Evolutionary conservation across 2,888 invertebrate species (phyloP).

Genomic region (Campoletis raptor): DNA sequence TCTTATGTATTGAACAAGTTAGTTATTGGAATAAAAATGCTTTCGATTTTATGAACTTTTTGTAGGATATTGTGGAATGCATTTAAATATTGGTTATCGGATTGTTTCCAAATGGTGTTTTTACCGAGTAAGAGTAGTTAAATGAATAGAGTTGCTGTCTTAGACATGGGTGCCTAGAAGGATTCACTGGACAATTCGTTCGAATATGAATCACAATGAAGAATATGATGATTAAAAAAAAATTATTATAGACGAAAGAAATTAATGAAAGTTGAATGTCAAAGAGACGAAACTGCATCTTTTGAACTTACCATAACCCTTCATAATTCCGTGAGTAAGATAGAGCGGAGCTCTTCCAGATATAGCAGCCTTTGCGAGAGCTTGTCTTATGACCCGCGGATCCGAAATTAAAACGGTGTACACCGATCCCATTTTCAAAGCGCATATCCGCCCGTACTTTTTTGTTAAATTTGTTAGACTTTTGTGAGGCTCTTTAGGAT

Average conservation of each 20-base stretch:
- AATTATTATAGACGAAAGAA: neutral
- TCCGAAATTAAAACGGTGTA: slow-evolving; percentile 93
- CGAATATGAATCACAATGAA: too few species aligned
- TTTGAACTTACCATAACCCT: slow-evolving; percentile 91
- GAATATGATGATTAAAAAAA: too few species aligned
- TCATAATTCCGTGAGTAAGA: slow-evolving; percentile 94
- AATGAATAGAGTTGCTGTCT: too few species aligned
- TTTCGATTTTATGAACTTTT: too few species aligned
- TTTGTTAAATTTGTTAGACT: slow-evolving; percentile 89
- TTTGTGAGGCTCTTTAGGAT: slow-evolving; percentile 89
- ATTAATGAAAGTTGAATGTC: neutral
- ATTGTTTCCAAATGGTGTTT: too few species aligned
- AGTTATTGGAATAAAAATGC: too few species aligned
- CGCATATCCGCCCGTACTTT: slow-evolving; percentile 91
- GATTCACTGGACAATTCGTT: too few species aligned
- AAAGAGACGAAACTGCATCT: slow-evolving; percentile 1
- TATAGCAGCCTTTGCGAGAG: slow-evolving; percentile 90
- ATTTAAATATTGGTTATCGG: too few species aligned
- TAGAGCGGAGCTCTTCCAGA: slow-evolving; percentile 93
- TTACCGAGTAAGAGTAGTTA: too few species aligned
- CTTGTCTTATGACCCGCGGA: slow-evolving; percentile 89
- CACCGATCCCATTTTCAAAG: slow-evolving; percentile 90
- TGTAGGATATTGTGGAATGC: too few species aligned
- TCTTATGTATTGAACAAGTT: too few species aligned
- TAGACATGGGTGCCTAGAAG: too few species aligned